Conservation (phyloP, 2,888 invertebrate genomes). For the Entomobrya proxima region DNA sequence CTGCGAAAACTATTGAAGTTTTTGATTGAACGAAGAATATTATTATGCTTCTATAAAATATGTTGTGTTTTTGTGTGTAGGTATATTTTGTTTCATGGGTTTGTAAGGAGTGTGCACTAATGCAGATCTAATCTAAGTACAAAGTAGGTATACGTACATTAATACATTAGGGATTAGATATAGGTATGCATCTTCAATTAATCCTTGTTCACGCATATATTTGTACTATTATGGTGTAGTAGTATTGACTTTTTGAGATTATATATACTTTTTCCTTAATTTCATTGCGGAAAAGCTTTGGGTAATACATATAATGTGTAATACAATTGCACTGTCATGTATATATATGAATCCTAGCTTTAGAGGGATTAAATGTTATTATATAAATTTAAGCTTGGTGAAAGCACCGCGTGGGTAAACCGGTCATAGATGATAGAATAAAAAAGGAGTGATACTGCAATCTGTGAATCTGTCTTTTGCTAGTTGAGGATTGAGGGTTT, state of each 20-base stretch:
- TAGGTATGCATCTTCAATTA: not conserved
- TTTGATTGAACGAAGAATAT: not conserved
- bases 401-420: not conserved
- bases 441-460: not conserved
- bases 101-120: not conserved
- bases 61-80: not conserved
- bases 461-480: too few species aligned
- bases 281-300: constrained; percentile 14
- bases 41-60: not conserved
- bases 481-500: too few species aligned
- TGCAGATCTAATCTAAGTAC: not conserved
- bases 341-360: not conserved
- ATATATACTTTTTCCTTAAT: not conserved
- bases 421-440: not conserved
- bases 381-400: not conserved
- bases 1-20: not conserved
- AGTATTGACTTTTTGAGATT: not conserved
- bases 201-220: too few species aligned
- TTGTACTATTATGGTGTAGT: too few species aligned
- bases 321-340: constrained; percentile 7
- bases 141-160: not conserved
- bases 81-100: too few species aligned
- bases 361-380: not conserved
- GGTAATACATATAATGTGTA: constrained; percentile 3
- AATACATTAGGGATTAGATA: too few species aligned